Evolutionary conservation across 1,140 invertebrate genomes (phyloP).

Genomic region (Anastatus disparis): DNA sequence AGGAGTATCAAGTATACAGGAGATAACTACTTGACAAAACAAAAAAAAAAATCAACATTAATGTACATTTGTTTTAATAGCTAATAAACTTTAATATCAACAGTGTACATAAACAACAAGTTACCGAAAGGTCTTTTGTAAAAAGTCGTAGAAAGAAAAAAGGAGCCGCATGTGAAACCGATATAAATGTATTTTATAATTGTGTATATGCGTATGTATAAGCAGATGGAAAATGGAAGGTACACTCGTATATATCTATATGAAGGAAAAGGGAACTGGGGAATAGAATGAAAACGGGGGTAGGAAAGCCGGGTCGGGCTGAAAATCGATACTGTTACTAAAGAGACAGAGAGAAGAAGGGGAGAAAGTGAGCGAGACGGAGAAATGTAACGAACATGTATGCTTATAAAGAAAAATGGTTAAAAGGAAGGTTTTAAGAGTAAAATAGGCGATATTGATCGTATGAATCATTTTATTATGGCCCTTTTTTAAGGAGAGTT

Average conservation of each 20-base stretch:
- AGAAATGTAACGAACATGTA: background rate
- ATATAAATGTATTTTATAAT: background rate
- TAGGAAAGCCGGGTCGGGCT: constrained; percentile 23
- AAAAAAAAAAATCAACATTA: too few species aligned
- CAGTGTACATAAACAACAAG: too few species aligned
- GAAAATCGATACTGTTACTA: constrained; percentile 28
- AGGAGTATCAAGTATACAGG: too few species aligned
- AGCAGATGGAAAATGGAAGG: constrained; percentile 17
- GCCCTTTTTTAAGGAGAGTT: too few species aligned
- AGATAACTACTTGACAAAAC: too few species aligned
- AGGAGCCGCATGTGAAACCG: background rate
- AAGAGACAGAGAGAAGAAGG: background rate
- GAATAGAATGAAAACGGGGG: constrained; percentile 24
- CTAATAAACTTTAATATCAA: too few species aligned
- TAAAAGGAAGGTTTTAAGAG: too few species aligned
- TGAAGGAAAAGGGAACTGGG: constrained; percentile 2
- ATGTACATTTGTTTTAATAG: too few species aligned
- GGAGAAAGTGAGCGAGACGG: background rate
- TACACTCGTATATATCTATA: too few species aligned
- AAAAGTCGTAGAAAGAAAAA: background rate
- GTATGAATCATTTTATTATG: constrained; percentile 15
- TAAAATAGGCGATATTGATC: background rate
- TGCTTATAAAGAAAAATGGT: background rate
- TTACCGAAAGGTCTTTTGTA: too few species aligned
- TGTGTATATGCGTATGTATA: too few species aligned